Evolutionary conservation across 2,888 invertebrate genomes (phyloP).

Genomic region (Oxycera nigricornis): DNA sequence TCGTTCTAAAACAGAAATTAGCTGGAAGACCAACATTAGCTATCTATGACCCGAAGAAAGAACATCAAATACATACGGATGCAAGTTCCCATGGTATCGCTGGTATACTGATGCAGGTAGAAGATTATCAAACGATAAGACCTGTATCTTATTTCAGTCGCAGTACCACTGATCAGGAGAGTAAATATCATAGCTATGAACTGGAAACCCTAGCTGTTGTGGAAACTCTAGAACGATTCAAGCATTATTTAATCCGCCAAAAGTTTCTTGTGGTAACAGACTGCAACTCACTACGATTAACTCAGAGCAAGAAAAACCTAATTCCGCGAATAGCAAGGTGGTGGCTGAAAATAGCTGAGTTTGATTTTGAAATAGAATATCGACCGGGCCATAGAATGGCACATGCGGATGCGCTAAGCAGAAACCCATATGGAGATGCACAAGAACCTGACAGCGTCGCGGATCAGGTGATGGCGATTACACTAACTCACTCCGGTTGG

Average conservation of each 20-base stretch:
- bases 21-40: too few relatives aligned
- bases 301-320: background rate
- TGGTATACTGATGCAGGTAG: too few relatives aligned
- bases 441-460: background rate
- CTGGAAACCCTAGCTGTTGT: too few relatives aligned
- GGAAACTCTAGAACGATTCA: background rate
- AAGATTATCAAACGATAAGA: too few relatives aligned
- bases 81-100: too few relatives aligned
- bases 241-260: background rate
- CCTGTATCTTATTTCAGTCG: too few relatives aligned
- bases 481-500: conserved; percentile 41
- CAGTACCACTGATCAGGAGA: too few relatives aligned
- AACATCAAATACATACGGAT: too few relatives aligned
- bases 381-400: background rate
- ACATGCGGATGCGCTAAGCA: background rate
- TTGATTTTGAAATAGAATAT: background rate
- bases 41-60: too few relatives aligned
- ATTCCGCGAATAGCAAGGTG: background rate
- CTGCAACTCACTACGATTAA: background rate
- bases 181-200: too few relatives aligned
- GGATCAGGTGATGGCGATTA: conserved; percentile 5
- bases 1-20: too few relatives aligned
- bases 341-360: background rate
- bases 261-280: background rate
- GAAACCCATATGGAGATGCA: background rate